These are phyloP conservation scores for Serilophus lunatus DNA, from an alignment of 2,113 vertebrate genomes.

Conservation along the genomic window DNA sequence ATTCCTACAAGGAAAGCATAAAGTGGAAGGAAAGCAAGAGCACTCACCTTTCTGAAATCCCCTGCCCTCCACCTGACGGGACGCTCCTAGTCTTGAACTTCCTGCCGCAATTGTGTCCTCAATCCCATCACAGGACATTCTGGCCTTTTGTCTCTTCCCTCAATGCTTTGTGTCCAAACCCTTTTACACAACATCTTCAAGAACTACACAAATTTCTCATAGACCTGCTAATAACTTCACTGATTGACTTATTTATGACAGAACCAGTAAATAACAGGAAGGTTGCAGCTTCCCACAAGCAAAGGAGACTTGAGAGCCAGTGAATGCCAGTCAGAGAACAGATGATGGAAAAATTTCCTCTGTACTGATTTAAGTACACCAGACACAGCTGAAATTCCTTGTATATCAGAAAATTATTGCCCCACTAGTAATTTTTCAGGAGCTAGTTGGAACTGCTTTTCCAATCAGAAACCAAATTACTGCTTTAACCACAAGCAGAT, in stretches of 20 bases:
- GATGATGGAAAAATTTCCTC: not conserved
- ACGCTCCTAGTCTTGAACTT: not conserved
- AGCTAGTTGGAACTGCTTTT: not conserved
- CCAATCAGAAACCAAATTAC: not conserved
- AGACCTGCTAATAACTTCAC: not conserved
- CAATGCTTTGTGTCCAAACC: not conserved
- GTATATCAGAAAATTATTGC: not conserved
- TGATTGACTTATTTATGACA: not conserved
- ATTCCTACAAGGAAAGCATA: not conserved
- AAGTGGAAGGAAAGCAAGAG: not conserved
- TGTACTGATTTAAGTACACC: not conserved
- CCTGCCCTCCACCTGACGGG: not conserved
- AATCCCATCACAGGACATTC: not conserved
- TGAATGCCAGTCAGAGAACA: not conserved
- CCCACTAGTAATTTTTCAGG: accelerated
- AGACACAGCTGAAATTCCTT: not conserved
- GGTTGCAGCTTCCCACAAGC: not conserved
- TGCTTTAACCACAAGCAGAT: not conserved
- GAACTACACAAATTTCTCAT: not conserved
- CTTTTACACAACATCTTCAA: not conserved
- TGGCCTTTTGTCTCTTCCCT: not conserved
- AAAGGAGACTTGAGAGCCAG: not conserved
- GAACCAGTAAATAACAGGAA: not conserved
- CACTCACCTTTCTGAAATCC: not conserved
- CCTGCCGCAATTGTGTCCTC: not conserved